Evolutionary conservation across 1,140 invertebrate species (phyloP), one percentile per base, ranked within the genome.

Genomic region (Drosophila kanapiae): DNA sequence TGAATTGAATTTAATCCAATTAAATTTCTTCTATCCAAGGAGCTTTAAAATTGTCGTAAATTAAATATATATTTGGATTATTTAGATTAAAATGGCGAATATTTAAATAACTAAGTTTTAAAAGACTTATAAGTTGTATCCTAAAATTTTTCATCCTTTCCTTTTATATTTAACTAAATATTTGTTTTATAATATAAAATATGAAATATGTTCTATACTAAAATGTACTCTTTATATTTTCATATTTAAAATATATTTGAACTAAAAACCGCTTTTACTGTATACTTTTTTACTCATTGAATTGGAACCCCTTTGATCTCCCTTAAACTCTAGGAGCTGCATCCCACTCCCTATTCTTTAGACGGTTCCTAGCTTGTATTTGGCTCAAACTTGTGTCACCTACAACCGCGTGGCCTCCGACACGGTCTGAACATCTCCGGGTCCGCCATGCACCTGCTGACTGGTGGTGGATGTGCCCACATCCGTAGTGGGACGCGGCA

Each of bases 381-480:
- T 48, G 33, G 51, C 45, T 60, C 63, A 82, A 58, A 82, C 61
- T n/a, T 63, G 58, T 37, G 62, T 72, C 37, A 69, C 78, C 69
- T 91, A 92, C 91, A 92, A 78, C 16, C 91, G 80, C 27, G 91
- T 92, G 40, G 92, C 82, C 72, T 92, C 91, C 18, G 91, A 91
- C 7, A 92, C 84, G 11, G 91, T 91, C 45, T 86, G 59, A n/a
- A 78, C 85, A 54, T 87, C 83, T 35, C 82, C 85, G 0, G 75
- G 68, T 8, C 68, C 69, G 49, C 70, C 70, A 13, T 61, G 78
- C 49, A 42, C 57, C 51, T 79, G 78, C 48, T 76, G 77, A 14
- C 65, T 80, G 58, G 43, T 76, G 35, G 86, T 81, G 9, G 86
- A 91, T 23, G 88, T 92, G 67, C 79, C 83, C 42, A 91, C 91